A percentile compares a stretch with the other conserved stretches of the same genome.
Conservation (phyloP, 2,888 invertebrate species). For the Artemia sinica region DNA sequence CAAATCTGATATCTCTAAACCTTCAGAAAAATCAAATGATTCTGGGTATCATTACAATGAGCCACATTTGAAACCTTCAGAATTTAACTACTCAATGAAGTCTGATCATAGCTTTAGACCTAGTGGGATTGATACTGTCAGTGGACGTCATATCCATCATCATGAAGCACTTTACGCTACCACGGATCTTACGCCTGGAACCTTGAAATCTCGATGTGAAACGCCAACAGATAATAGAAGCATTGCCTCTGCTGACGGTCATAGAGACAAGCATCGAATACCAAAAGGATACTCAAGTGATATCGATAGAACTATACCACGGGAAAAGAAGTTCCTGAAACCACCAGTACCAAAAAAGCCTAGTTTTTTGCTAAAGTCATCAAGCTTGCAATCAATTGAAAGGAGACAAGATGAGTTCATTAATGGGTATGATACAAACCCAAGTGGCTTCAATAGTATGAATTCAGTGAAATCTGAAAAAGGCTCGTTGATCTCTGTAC, state of each 20-base stretch:
- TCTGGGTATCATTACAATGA: background rate
- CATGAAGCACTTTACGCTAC: slow-evolving; percentile 11
- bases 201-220: background rate
- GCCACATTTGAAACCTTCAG: background rate
- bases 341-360: background rate
- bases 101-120: background rate
- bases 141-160: background rate
- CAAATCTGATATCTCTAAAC: background rate
- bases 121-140: background rate
- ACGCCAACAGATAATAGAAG: background rate
- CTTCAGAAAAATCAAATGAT: background rate
- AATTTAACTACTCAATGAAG: background rate
- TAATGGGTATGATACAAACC: background rate
- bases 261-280: background rate
- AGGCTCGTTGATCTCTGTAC: background rate
- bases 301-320: background rate
- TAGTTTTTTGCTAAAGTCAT: background rate
- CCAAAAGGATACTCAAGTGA: background rate
- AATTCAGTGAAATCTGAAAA: background rate
- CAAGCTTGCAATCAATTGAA: background rate
- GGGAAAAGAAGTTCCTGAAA: background rate
- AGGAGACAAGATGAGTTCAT: slow-evolving; percentile 2
- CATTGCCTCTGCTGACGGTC: background rate
- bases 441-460: slow-evolving; percentile 1
- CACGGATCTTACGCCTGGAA: background rate